Evolutionary conservation across 2,113 vertebrate genomes (phyloP).

Genomic region (Drymodes brunneopygia): DNA sequence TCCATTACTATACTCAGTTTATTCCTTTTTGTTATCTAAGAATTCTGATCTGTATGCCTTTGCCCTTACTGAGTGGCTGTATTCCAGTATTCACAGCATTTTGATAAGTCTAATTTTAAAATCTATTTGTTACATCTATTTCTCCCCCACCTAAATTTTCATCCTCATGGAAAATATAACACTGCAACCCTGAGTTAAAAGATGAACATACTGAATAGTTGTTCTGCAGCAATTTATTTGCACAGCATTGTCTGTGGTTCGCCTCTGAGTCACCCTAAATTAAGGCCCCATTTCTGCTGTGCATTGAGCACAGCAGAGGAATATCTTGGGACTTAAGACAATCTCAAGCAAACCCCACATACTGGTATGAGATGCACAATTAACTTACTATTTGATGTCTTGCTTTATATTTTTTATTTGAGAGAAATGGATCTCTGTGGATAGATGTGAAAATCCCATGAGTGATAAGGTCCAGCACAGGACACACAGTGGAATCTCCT

Average conservation of each 20-base stretch:
- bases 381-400: neutral
- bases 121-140: conserved; percentile 21
- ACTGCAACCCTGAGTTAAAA: neutral
- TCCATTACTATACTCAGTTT: neutral
- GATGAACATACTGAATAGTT: neutral
- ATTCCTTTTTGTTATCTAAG: conserved; percentile 5
- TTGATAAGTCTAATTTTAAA: conserved; percentile 42
- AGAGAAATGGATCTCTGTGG: neutral
- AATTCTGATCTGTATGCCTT: conserved; percentile 8
- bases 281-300: neutral
- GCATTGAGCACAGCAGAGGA: neutral
- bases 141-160: neutral
- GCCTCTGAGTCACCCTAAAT: neutral
- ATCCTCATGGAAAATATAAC: neutral
- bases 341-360: neutral
- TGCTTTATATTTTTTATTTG: neutral
- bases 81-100: neutral
- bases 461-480: neutral
- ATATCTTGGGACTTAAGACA: neutral
- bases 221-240: neutral
- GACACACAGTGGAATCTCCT: neutral
- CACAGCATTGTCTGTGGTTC: neutral
- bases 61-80: neutral
- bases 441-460: neutral
- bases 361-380: neutral